A percentile compares a stretch with the other conserved stretches of the same genome.
These are phyloP conservation scores for Lymantria monacha DNA, from an alignment of 2,888 invertebrate species.

Conservation along the genomic window DNA sequence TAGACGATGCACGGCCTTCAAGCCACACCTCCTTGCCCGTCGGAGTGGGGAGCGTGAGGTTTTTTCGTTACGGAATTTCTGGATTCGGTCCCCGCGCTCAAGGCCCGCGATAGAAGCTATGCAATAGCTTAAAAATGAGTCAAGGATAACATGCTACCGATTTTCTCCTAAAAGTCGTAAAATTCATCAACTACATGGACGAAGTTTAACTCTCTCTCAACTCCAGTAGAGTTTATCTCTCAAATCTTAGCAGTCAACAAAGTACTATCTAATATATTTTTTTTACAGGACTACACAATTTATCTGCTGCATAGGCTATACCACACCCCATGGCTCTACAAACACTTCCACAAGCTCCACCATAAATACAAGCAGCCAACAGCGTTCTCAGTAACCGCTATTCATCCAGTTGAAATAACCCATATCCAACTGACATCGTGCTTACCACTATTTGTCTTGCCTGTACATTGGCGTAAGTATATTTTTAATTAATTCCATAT, in stretches of 20 bases:
- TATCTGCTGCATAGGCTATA: slow-evolving; percentile 86
- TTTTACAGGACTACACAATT: slow-evolving; percentile 82
- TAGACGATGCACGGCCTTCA: too few species aligned
- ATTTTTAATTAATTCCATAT: background rate
- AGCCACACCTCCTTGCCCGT: too few species aligned
- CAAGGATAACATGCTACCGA: too few species aligned
- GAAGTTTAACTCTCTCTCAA: too few species aligned
- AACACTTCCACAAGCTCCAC: slow-evolving; percentile 87
- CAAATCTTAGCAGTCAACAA: too few species aligned
- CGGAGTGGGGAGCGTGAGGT: too few species aligned
- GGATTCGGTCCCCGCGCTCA: too few species aligned
- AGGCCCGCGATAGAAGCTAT: background rate
- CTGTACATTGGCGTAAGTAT: slow-evolving; percentile 86
- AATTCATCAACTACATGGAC: too few species aligned
- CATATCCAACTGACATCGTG: slow-evolving; percentile 83
- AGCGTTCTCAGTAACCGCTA: slow-evolving; percentile 88
- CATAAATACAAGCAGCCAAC: slow-evolving; percentile 90
- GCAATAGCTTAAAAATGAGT: background rate
- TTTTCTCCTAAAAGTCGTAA: too few species aligned
- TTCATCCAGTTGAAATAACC: slow-evolving; percentile 87
- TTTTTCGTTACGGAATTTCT: too few species aligned
- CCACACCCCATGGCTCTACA: slow-evolving; percentile 86
- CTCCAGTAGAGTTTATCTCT: too few species aligned
- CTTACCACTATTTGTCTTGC: slow-evolving; percentile 84
- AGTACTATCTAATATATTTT: too few species aligned